phyloP scores from a whole-genome alignment of 2,888 invertebrate species.

The Eilema depressum region DNA sequence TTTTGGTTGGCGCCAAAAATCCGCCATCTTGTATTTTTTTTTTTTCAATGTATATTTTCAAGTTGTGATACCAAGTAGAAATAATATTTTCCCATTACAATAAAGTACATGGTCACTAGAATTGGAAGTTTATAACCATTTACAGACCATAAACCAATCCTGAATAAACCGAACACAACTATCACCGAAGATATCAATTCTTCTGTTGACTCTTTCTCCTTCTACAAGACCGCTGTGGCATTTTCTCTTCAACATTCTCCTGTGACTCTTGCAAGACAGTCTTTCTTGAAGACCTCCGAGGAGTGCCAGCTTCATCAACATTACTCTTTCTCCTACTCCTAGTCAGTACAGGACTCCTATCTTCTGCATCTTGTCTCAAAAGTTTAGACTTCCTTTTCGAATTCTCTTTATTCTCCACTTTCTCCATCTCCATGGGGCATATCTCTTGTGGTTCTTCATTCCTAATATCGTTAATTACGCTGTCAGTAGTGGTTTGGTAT shows the following conservation, averaged over 20 bases:
- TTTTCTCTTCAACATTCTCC: conserved; percentile 46
- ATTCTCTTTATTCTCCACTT: conserved; percentile 61
- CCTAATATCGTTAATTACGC: conserved; percentile 19
- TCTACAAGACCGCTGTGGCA: conserved; percentile 52
- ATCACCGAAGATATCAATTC: conserved; percentile 13
- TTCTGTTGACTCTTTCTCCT: conserved; percentile 44
- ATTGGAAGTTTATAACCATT: background rate
- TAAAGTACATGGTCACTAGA: background rate
- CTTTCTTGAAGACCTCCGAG: conserved; percentile 50
- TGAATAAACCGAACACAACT: conserved; percentile 8
- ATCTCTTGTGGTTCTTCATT: conserved; percentile 31
- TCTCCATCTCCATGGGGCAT: conserved; percentile 54
- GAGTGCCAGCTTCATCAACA: conserved; percentile 32
- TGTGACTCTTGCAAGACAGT: conserved; percentile 55
- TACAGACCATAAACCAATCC: background rate
- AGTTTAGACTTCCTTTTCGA: conserved; percentile 55
- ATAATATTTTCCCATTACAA: background rate
- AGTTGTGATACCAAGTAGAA: background rate
- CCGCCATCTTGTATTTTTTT: too few species aligned
- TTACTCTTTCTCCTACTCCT: conserved; percentile 66
- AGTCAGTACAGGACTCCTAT: conserved; percentile 61
- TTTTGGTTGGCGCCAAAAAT: conserved; percentile 3
- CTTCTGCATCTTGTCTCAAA: conserved; percentile 65
- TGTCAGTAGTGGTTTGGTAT: conserved; percentile 28
- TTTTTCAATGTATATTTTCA: background rate